A percentile compares a stretch with the other conserved stretches of the same genome.
These are phyloP conservation scores for Drosophila navojoa DNA, from an alignment of 1,140 invertebrate species.

Conservation along the genomic window DNA sequence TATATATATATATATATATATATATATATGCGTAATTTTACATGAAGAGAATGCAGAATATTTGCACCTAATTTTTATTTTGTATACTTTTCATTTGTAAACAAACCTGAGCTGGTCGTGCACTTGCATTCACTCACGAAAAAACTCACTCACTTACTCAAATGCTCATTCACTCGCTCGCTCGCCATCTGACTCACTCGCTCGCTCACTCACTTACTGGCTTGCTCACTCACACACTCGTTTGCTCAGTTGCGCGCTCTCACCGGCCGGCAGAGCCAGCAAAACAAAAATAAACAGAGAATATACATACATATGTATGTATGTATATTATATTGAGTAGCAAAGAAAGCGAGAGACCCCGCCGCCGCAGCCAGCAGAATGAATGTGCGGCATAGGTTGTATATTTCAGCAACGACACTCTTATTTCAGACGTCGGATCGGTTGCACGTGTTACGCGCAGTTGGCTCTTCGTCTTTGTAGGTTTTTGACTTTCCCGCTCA, in stretches of 20 bases:
- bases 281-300: slow-evolving; percentile 59
- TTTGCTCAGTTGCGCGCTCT: neutral
- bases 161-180: slow-evolving; percentile 4
- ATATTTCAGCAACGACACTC: slow-evolving; percentile 2
- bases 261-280: slow-evolving; percentile 19
- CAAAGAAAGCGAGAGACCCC: too few species aligned
- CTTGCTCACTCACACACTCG: slow-evolving; percentile 2
- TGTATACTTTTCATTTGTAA: slow-evolving; percentile 27
- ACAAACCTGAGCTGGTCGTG: slow-evolving; percentile 10
- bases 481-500: slow-evolving; percentile 76
- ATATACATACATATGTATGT: too few species aligned
- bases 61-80: too few species aligned
- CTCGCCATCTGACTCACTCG: slow-evolving; percentile 6
- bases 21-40: neutral
- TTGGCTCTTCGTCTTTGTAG: slow-evolving; percentile 72
- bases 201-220: too few species aligned
- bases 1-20: neutral
- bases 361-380: neutral
- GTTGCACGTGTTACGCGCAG: slow-evolving; percentile 49
- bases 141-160: neutral
- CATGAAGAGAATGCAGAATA: slow-evolving; percentile 8
- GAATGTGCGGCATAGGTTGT: neutral
- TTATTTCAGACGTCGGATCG: slow-evolving; percentile 33
- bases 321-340: slow-evolving; percentile 22
- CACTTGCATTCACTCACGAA: slow-evolving; percentile 23